A percentile compares a stretch with the other conserved stretches of the same genome.
Evolutionary conservation across 2,888 invertebrate genomes (phyloP).

Genomic region (Argyresthia albistria): DNA sequence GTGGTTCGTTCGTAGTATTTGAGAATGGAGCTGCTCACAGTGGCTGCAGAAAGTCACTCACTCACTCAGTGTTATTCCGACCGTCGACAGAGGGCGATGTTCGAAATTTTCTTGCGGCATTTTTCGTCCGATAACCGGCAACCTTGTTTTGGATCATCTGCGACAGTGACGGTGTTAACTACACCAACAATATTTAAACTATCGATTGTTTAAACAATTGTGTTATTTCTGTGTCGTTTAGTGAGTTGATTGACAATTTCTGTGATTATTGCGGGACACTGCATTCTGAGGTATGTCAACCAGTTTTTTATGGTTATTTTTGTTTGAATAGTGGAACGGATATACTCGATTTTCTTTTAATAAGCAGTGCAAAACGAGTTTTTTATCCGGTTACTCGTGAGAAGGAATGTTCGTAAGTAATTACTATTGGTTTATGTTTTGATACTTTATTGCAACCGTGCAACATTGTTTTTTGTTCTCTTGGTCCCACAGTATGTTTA

Average conservation of each 20-base stretch:
- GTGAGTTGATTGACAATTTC: background rate
- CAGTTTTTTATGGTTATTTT: constrained; percentile 27
- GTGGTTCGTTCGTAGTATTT: constrained; percentile 52
- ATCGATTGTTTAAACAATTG: too few species aligned
- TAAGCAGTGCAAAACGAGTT: constrained; percentile 55
- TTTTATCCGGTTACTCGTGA: constrained; percentile 59
- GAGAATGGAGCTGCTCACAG: constrained; percentile 31
- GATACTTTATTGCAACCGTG: too few species aligned
- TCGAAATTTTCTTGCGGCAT: constrained; percentile 11
- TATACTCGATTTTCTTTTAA: constrained; percentile 50
- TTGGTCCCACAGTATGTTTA: too few species aligned
- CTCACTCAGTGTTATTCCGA: constrained; percentile 35
- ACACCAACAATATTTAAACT: too few species aligned
- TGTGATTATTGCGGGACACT: background rate
- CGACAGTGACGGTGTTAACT: constrained; percentile 14
- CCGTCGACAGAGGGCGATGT: constrained; percentile 15
- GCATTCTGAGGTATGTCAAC: constrained; percentile 37
- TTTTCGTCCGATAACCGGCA: constrained; percentile 21
- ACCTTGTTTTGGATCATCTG: constrained; percentile 32
- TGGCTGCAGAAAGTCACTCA: constrained; percentile 35
- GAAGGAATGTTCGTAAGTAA: constrained; percentile 40
- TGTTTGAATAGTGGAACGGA: constrained; percentile 40
- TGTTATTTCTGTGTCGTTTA: constrained; percentile 17
- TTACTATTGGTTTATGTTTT: too few species aligned
- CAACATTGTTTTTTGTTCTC: too few species aligned